Base-by-base conservation (phyloP, 2,113 vertebrate species). In the Bettongia penicillata region DNA sequence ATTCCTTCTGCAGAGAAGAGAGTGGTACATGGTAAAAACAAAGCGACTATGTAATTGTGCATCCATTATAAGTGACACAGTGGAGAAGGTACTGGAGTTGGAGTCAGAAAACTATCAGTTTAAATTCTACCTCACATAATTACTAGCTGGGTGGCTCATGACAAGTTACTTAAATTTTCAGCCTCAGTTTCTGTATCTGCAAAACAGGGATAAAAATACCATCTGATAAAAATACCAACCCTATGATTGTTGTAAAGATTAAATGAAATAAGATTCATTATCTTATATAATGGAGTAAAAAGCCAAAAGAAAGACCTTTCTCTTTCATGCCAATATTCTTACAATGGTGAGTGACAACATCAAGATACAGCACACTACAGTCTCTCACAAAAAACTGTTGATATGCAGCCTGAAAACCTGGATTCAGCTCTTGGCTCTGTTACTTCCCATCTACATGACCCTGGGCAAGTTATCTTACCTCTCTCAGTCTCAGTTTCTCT, bases 371-470 rank as follows among this genome's bases (percentile, higher is more conserved):
- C 14, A 77, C 1, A 19, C 16, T 16, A 77, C 37, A n/a, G 19
- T 77, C 37, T 77, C 37, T 77, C 19, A 7, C 7, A 22, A n/a
- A 14, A n/a, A 77, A 19, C 16, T 77, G 37, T 77, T 19, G n/a
- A 77, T 77, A 22, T 19, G 37, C 14, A 77, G 14, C 68, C 68
- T 77, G 68, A n/a, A n/a, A 77, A 77, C 14, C 14, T n/a, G 16
- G 37, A 77, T 77, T 77, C 37, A 77, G 37, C 68, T 77, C 37
- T n/a, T n/a, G 4, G 0, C 16, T n/a, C 31, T 77, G 16, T n/a
- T 77, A 3, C 16, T 37, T 37, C 5, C 0, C 1, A n/a, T n/a
- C 14, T n/a, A 0, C 6, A 2, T 77, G 31, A n/a, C 16, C 16
- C 31, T 61, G 26, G 11, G 28, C 57, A 31, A 31, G 57, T 11